A percentile compares a stretch with the other conserved stretches of the same genome.
Evolutionary conservation across 2,888 invertebrate species (phyloP).

Genomic region (Arctia plantaginis): DNA sequence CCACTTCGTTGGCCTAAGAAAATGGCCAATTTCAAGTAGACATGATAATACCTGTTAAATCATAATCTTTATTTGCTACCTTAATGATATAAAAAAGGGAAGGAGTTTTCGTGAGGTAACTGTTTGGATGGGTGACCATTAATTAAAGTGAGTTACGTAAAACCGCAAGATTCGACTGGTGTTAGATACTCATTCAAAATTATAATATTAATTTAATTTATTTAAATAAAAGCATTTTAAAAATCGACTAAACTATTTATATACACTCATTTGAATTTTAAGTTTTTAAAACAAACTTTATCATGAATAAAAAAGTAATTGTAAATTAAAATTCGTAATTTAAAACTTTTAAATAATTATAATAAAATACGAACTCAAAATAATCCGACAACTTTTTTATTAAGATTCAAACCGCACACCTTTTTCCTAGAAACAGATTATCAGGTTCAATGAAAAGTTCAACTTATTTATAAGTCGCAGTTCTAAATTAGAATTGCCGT

Average conservation of each 20-base stretch:
- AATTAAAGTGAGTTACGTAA: no score
- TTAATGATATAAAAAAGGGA: neutral
- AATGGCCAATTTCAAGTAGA: neutral
- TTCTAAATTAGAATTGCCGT: neutral
- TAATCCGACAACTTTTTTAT: neutral
- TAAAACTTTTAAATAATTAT: neutral
- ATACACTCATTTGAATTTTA: neutral
- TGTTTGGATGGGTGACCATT: neutral
- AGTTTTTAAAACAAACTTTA: neutral
- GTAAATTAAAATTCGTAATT: neutral
- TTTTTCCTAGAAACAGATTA: neutral
- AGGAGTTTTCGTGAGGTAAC: neutral
- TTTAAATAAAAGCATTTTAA: neutral
- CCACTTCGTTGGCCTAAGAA: neutral
- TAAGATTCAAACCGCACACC: neutral
- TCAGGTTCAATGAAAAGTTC: neutral
- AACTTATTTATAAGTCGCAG: conserved; percentile 8
- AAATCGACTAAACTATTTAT: neutral
- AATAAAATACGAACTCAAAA: neutral
- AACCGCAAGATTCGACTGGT: neutral
- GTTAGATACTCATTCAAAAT: neutral
- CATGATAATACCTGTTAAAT: neutral
- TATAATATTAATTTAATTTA: neutral
- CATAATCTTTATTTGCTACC: neutral
- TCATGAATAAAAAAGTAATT: neutral